These are phyloP conservation scores for Macaca fascicularis DNA, from an alignment of 2,113 vertebrate genomes.

Conservation along the genomic window T2T-MFA8v1.1 NC_088377.1:58860501-58861000, in stretches of 20 bases:
- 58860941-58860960: not conserved
- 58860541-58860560: not conserved
- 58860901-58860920: not conserved
- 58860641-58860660: not conserved
- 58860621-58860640: too few species aligned
- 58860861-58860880: not conserved
- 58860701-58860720: not conserved
- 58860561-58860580: not conserved
- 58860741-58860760: not conserved
- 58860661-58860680: fast-evolving
- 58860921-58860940: not conserved
- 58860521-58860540: not conserved
- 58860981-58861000: not conserved
- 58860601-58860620: not conserved
- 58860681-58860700: not conserved
- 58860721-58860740: not conserved
- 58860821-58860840: not conserved
- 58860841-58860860: not conserved
- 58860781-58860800: not conserved
- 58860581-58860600: too few species aligned
- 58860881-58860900: not conserved
- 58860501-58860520: not conserved
- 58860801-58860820: not conserved
- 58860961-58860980: not conserved
- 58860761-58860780: not conserved